Evolutionary conservation across 1,140 invertebrate genomes (phyloP), one percentile per base, ranked within the genome.

Genomic region (Eriocheir sinensis): DNA sequence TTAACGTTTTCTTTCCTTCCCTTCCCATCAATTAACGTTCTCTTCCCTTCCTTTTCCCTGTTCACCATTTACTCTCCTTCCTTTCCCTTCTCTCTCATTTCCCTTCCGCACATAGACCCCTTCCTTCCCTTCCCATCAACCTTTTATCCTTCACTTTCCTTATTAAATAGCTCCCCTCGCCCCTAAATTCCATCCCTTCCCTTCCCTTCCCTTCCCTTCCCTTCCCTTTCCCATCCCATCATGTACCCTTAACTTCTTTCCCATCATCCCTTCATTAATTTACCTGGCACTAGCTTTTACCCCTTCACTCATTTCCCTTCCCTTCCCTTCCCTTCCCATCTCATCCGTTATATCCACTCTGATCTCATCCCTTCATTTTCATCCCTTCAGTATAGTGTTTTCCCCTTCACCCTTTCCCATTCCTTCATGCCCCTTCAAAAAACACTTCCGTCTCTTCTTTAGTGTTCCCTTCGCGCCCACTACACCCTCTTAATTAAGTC

Each of bases 61-160:
- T 48, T 15, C 15, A 4, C 15, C 44, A 8, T 15, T 48, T 15
- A 8, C 44, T 48, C 44, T 48, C 15, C 44, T 48, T 15, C 15
- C 44, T 48, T 15, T 48, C 44, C 15, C 44, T 48, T 15, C 15
- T 15, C 44, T 48, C 44, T 48, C 44, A 8, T 15, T 48, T 15
- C n/a, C n/a, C n/a, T n/a, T n/a, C n/a, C n/a, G n/a, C n/a, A n/a
- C n/a, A n/a, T n/a, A n/a, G n/a, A n/a, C n/a, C n/a, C n/a, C n/a
- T 30, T n/a, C 81, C 36, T 34, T 83, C 81, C n/a, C 81, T 83
- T 27, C n/a, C 81, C 8, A 83, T n/a, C 85, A n/a, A n/a, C n/a
- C n/a, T n/a, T n/a, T n/a, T n/a, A n/a, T n/a, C n/a, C n/a, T n/a
- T n/a, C n/a, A n/a, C n/a, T n/a, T n/a, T n/a, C n/a, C n/a, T n/a